A percentile compares a stretch with the other conserved stretches of the same genome.
Evolutionary conservation across 2,888 invertebrate species (phyloP).

Genomic region (Apoderus coryli): DNA sequence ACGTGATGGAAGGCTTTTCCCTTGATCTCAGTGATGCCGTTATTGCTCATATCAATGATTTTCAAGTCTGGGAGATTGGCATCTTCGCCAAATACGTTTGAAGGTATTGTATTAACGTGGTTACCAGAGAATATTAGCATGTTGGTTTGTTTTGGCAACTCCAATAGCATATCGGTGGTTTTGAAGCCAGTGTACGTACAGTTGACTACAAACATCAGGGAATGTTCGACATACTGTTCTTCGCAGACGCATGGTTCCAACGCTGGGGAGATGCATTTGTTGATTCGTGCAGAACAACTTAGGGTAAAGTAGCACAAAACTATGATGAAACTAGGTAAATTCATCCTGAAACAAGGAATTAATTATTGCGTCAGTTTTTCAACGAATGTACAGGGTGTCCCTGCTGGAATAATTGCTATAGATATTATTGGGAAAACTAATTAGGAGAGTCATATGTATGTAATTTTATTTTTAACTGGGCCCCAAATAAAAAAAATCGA

Average conservation of each 20-base stretch:
- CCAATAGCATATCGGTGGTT: conserved; percentile 41
- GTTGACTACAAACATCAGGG: conserved; percentile 45
- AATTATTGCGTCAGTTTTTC: too few relatives aligned
- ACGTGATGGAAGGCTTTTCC: conserved; percentile 66
- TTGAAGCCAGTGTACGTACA: conserved; percentile 50
- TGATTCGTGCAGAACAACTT: too few relatives aligned
- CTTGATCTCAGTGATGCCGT: conserved; percentile 52
- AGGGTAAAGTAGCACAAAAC: too few relatives aligned
- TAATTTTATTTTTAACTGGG: too few relatives aligned
- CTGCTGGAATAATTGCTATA: too few relatives aligned
- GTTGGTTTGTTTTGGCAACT: conserved; percentile 49
- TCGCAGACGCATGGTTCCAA: conserved; percentile 41
- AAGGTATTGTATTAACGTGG: conserved; percentile 44
- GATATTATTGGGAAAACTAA: too few relatives aligned
- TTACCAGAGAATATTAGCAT: conserved; percentile 61
- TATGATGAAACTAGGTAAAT: too few relatives aligned
- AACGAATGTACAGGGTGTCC: too few relatives aligned
- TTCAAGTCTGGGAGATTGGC: conserved; percentile 34
- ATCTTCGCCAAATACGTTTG: conserved; percentile 53
- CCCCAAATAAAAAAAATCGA: too few relatives aligned
- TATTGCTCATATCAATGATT: conserved; percentile 59
- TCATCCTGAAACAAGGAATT: too few relatives aligned
- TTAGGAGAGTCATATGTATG: too few relatives aligned
- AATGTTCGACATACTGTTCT: conserved; percentile 34
- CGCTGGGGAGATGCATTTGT: conserved; percentile 23